Evolutionary conservation across 2,888 invertebrate genomes (phyloP).

Genomic region (Aspidiotus destructor): DNA sequence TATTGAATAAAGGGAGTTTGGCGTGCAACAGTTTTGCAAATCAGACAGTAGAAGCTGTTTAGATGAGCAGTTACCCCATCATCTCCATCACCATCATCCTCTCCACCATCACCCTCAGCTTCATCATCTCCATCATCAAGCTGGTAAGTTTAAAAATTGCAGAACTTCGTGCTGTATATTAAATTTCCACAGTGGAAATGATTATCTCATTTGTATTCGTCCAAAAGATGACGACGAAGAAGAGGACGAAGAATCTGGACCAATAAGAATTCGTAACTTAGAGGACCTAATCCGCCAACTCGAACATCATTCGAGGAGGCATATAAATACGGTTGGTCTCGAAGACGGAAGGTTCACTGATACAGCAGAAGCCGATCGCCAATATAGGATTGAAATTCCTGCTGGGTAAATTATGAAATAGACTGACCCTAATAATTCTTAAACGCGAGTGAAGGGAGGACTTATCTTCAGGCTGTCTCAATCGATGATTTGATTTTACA

Average conservation of each 20-base stretch:
- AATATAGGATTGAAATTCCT: slow-evolving; percentile 72
- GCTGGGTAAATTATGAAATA: slow-evolving; percentile 50
- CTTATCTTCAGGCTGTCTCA: too few species aligned
- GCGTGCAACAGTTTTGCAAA: slow-evolving; percentile 24
- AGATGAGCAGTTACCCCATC: slow-evolving; percentile 29
- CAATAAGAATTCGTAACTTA: slow-evolving; percentile 77
- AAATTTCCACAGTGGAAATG: neutral
- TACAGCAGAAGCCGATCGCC: slow-evolving; percentile 79
- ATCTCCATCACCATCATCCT: slow-evolving; percentile 24
- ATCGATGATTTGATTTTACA: neutral
- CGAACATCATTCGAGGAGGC: slow-evolving; percentile 73
- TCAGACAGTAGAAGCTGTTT: slow-evolving; percentile 26
- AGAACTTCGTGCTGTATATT: neutral
- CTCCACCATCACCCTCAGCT: slow-evolving; percentile 22
- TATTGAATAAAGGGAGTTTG: slow-evolving; percentile 14
- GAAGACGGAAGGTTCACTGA: slow-evolving; percentile 71
- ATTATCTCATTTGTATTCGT: too few species aligned
- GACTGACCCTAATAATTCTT: too few species aligned
- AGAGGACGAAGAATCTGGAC: slow-evolving; percentile 33
- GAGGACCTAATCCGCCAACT: slow-evolving; percentile 78
- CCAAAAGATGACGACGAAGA: slow-evolving; percentile 26
- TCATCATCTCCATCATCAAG: slow-evolving; percentile 27
- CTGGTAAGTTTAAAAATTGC: slow-evolving; percentile 10
- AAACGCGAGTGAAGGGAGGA: too few species aligned
- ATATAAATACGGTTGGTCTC: slow-evolving; percentile 87